Evolutionary conservation across 2,113 vertebrate genomes (phyloP), one percentile per base, ranked within the genome.

Genomic region (Rhinoderma darwinii): DNA sequence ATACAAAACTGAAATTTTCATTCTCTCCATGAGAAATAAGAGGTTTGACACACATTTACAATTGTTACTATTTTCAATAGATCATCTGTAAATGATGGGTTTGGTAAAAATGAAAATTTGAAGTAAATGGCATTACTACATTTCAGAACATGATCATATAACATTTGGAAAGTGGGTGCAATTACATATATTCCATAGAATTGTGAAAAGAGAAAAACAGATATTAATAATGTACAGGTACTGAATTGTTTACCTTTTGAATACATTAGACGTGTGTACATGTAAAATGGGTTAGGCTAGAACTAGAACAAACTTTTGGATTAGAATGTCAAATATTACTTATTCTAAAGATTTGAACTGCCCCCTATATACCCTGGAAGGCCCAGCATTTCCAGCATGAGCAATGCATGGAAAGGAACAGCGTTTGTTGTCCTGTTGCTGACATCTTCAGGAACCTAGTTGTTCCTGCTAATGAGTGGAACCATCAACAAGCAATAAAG

Each of bases 71-170:
- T 78, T 54, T 54, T 35, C 50, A 35, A 37, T 54, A 54, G 47
- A 20, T 54, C 50, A 54, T 78, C 47, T 54, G 76, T 37, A 54
- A 78, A 78, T 78, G 32, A 35, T 35, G n/a, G 76, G 76, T 78
- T 50, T 78, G 47, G 37, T 72, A 72, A 25, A 22, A 72, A 72
- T 72, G 37, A 72, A 37, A 72, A 41, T 72, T 72, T 41, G 35
- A 39, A 39, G 18, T 72, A 39, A 72, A 41, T 25, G 37, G 35
- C 68, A 72, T 25, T 25, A 39, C 68, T 39, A 10, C 22, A 8
- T 72, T 72, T 72, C 39, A 20, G 37, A 25, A 72, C 68, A 72
- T 72, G 39, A 72, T 41, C 68, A 41, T 20, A 72, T 72, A 2
- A 41, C 68, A 25, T 72, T 41, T 3, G 20, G 68, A 37, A 72